These are phyloP conservation scores for Leucoraja ocellata DNA, from an alignment of 2,797 vertebrate species.

Conservation along the genomic window DNA sequence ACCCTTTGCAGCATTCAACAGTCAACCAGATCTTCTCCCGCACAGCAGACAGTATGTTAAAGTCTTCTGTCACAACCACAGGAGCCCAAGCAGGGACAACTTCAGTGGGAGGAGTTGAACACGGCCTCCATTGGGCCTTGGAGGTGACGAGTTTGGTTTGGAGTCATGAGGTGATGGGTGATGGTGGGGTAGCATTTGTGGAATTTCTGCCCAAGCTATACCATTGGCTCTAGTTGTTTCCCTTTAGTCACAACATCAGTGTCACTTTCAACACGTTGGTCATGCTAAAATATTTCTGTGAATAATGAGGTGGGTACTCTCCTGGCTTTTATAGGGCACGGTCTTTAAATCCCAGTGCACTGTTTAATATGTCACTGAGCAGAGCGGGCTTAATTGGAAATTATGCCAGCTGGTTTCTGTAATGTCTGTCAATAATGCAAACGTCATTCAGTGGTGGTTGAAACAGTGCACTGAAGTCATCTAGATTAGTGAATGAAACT, in stretches of 20 bases:
- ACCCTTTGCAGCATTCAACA: not conserved
- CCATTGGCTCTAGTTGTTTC: not conserved
- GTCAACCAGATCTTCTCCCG: not conserved
- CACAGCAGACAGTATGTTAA: not conserved
- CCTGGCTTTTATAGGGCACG: not conserved
- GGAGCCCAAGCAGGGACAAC: not conserved
- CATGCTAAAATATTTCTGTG: not conserved
- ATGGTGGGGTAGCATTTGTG: not conserved
- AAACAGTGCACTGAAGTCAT: not conserved
- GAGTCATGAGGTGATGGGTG: not conserved
- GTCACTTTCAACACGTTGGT: not conserved
- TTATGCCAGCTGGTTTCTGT: not conserved
- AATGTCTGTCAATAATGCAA: not conserved
- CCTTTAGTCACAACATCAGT: not conserved
- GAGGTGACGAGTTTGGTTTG: not conserved
- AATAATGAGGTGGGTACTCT: not conserved
- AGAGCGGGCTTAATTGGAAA: not conserved
- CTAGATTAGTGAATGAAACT: not conserved
- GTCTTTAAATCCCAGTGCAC: not conserved
- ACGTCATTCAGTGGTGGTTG: not conserved
- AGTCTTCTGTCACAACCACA: not conserved
- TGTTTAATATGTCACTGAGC: not conserved
- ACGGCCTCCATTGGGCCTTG: not conserved
- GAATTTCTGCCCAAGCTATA: not conserved
- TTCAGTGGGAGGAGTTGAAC: not conserved